phyloP scores from a whole-genome alignment of 2,888 invertebrate species.

The Papilio protenor region DNA sequence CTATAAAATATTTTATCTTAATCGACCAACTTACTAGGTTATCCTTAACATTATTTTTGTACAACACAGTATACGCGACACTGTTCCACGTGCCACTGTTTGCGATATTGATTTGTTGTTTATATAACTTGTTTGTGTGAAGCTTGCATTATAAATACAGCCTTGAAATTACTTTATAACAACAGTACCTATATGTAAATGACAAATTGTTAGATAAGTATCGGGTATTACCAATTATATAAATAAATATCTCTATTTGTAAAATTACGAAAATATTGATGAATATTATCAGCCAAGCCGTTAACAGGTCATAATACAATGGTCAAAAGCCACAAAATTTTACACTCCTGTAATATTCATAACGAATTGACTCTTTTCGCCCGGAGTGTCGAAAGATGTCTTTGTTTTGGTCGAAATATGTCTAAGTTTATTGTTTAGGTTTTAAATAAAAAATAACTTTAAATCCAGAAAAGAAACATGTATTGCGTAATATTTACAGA shows the following conservation, averaged over 20 bases:
- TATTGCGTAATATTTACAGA: too few species aligned
- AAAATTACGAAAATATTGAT: too few species aligned
- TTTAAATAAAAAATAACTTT: too few species aligned
- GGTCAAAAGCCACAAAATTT: too few species aligned
- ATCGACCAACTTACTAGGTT: conserved; percentile 7
- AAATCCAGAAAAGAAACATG: too few species aligned
- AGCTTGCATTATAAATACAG: conserved; percentile 40
- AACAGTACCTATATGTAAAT: not conserved
- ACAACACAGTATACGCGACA: not conserved
- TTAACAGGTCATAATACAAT: too few species aligned
- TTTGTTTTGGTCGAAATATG: too few species aligned
- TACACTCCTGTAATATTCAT: too few species aligned
- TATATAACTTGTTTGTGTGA: conserved; percentile 34
- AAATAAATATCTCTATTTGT: not conserved
- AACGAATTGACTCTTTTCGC: too few species aligned
- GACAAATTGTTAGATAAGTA: not conserved
- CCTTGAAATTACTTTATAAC: conserved; percentile 39
- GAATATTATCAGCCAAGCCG: too few species aligned
- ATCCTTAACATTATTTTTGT: not conserved
- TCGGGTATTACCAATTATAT: not conserved
- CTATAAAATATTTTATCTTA: conserved; percentile 16
- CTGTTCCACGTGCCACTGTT: conserved; percentile 32
- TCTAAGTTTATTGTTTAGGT: too few species aligned
- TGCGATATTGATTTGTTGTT: conserved; percentile 40
- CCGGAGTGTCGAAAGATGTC: too few species aligned